These are phyloP conservation scores for Hemitrygon akajei DNA, from an alignment of 2,797 vertebrate genomes.

Conservation along the genomic window DNA sequence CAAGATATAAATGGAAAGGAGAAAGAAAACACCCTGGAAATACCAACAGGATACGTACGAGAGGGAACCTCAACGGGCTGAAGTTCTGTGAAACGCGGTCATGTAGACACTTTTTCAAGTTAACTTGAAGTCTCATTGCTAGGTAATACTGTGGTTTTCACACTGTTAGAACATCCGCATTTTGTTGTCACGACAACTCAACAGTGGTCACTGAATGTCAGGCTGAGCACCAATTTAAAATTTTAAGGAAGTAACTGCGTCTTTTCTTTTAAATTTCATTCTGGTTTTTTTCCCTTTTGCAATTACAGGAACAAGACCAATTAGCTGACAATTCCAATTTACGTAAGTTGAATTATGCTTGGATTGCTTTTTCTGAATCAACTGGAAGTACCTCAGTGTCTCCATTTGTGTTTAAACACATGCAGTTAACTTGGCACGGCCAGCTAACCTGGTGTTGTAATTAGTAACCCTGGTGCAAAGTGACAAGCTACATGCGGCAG, in stretches of 20 bases:
- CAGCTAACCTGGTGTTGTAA: not conserved
- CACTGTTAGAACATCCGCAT: conserved; percentile 13
- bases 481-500: not conserved
- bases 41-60: not conserved
- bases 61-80: not conserved
- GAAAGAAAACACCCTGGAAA: not conserved
- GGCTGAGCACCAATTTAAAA: not conserved
- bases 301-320: not conserved
- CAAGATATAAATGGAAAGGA: not conserved
- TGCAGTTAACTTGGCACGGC: not conserved
- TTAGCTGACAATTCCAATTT: not conserved
- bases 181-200: conserved; percentile 16
- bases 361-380: not conserved
- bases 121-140: not conserved
- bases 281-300: not conserved
- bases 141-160: not conserved
- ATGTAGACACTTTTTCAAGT: not conserved
- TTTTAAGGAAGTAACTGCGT: not conserved
- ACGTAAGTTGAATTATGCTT: not conserved
- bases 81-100: not conserved
- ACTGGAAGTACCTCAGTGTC: not conserved
- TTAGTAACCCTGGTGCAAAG: not conserved
- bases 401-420: not conserved
- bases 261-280: not conserved
- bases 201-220: not conserved